Conservation (phyloP, 2,797 vertebrate genomes). For the Mionectes olivaceus region DNA sequence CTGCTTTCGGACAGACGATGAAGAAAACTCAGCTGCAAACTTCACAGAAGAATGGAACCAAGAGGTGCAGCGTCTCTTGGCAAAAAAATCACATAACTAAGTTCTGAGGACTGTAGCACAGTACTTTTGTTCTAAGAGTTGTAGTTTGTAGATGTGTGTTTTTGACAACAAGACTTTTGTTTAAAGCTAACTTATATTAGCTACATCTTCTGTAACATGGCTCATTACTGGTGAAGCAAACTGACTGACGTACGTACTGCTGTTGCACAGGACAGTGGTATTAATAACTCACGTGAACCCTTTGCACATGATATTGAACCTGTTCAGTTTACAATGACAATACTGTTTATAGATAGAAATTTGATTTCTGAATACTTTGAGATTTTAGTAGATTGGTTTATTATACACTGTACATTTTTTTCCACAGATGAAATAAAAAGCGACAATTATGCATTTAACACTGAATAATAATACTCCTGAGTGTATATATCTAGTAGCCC, state of each 20-base stretch:
- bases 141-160: constrained; percentile 84
- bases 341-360: constrained; percentile 78
- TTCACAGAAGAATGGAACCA: constrained; percentile 74
- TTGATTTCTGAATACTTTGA: constrained; percentile 79
- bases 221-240: constrained; percentile 73
- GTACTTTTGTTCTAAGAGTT: constrained; percentile 81
- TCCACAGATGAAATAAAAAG: constrained; percentile 65
- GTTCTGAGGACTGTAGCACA: constrained; percentile 79
- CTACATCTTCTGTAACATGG: constrained; percentile 77
- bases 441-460: constrained; percentile 65
- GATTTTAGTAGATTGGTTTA: constrained; percentile 77
- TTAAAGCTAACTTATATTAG: constrained; percentile 78
- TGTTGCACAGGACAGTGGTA: constrained; percentile 46
- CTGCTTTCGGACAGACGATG: constrained; percentile 74
- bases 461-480: constrained; percentile 69
- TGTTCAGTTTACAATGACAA: constrained; percentile 80
- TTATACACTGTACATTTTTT: constrained; percentile 77
- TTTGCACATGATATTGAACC: constrained; percentile 80
- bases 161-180: constrained; percentile 76
- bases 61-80: constrained; percentile 74
- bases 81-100: constrained; percentile 66
- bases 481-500: constrained; percentile 74
- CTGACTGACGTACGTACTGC: constrained; percentile 59
- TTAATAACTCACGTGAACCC: constrained; percentile 71
- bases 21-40: constrained; percentile 64